phyloP scores from a whole-genome alignment of 1,140 invertebrate genomes.

The Dendroctonus valens region DNA sequence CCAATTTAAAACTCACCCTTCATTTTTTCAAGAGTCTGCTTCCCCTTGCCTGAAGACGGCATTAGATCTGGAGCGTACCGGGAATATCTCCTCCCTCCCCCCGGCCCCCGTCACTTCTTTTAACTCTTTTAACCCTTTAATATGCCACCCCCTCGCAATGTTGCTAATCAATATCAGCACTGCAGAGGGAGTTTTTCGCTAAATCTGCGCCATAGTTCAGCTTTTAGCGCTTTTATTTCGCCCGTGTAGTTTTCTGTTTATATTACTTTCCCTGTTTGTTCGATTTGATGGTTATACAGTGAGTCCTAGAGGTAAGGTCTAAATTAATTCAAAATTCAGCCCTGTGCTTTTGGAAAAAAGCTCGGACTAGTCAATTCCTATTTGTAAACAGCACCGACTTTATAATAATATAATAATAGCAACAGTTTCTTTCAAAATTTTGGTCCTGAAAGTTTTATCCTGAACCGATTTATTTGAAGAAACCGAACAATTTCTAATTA shows the following conservation, averaged over 20 bases:
- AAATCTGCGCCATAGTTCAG: constrained; percentile 26
- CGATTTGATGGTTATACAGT: neutral
- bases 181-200: constrained; percentile 30
- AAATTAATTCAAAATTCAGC: no score
- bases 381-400: no score
- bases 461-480: no score
- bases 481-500: no score
- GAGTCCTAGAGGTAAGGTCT: no score
- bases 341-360: no score
- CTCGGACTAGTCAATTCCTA: no score
- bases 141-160: constrained; percentile 29
- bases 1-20: no score
- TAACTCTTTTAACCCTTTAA: constrained; percentile 36
- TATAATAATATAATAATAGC: no score
- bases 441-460: no score
- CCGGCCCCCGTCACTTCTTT: constrained; percentile 19
- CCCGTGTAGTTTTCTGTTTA: constrained; percentile 7
- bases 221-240: constrained; percentile 8
- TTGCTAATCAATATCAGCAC: constrained; percentile 32
- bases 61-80: constrained; percentile 13
- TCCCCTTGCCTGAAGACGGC: constrained; percentile 14
- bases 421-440: no score
- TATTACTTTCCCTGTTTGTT: neutral
- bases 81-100: constrained; percentile 13
- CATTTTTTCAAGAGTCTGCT: no score